These are phyloP conservation scores for Drosophila pruinosa DNA, from an alignment of 1,140 invertebrate species.

Conservation along the genomic window DNA sequence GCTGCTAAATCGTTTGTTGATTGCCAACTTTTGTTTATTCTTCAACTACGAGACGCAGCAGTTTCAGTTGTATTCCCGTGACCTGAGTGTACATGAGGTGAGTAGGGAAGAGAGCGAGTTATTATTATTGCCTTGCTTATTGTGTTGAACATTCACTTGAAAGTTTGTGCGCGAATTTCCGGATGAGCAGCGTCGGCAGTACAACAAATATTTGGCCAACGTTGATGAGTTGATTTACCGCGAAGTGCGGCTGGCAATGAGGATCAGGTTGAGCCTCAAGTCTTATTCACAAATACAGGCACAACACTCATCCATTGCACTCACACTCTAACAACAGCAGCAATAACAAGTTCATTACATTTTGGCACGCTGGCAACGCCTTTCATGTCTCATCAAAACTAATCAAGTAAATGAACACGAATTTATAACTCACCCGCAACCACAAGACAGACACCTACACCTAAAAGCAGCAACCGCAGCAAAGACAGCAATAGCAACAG, in stretches of 20 bases:
- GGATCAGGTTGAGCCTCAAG: conserved; percentile 63
- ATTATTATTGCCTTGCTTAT: conserved; percentile 9
- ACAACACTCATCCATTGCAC: background rate
- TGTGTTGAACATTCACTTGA: conserved; percentile 14
- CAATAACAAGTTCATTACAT: conserved; percentile 55
- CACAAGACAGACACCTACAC: conserved; percentile 67
- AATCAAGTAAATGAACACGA: conserved; percentile 79
- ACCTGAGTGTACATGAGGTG: conserved; percentile 71
- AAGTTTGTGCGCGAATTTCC: conserved; percentile 73
- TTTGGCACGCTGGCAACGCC: conserved; percentile 66
- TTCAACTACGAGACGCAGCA: conserved; percentile 80
- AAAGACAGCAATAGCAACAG: conserved; percentile 22
- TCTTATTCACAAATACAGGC: background rate
- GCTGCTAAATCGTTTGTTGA: conserved; percentile 85
- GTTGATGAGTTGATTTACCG: conserved; percentile 66
- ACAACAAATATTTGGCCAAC: conserved; percentile 62
- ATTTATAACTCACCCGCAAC: conserved; percentile 54
- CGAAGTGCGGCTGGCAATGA: conserved; percentile 71
- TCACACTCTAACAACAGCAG: conserved; percentile 5
- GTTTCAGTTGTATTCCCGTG: conserved; percentile 63
- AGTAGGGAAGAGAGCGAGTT: no score
- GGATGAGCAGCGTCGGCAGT: conserved; percentile 65
- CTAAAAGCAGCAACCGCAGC: conserved; percentile 41
- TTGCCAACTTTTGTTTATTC: conserved; percentile 86
- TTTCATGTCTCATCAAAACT: conserved; percentile 80